A percentile compares a stretch with the other conserved stretches of the same genome.
Evolutionary conservation across 2,888 invertebrate species (phyloP).

Genomic region (Apotomis betuletana): DNA sequence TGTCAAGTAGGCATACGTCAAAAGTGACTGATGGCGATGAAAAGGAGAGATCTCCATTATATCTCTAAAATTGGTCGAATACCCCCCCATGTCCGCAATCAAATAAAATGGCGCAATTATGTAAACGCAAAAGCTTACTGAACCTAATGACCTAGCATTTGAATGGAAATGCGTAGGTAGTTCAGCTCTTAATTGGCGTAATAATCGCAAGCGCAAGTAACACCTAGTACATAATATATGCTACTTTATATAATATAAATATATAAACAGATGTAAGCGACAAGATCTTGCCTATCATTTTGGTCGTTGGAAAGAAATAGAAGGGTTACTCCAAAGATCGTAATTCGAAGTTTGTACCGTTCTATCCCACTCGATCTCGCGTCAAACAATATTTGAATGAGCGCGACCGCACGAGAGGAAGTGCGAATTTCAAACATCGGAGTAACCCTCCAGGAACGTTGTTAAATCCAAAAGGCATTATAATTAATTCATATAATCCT

Average conservation of each 20-base stretch:
- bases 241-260: neutral
- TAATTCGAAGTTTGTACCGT: too few species aligned
- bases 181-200: slow-evolving; percentile 19
- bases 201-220: slow-evolving; percentile 7
- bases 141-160: slow-evolving; percentile 22
- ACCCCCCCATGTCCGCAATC: too few species aligned
- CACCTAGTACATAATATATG: neutral
- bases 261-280: neutral
- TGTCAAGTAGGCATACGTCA: too few species aligned
- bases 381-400: too few species aligned
- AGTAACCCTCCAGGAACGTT: neutral
- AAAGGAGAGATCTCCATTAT: too few species aligned
- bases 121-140: slow-evolving; percentile 24
- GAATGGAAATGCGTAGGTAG: slow-evolving; percentile 37
- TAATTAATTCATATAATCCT: neutral
- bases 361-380: too few species aligned
- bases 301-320: slow-evolving; percentile 1
- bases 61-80: too few species aligned
- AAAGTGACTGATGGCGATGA: too few species aligned
- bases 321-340: neutral
- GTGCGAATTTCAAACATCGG: too few species aligned
- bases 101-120: slow-evolving; percentile 37
- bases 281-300: neutral
- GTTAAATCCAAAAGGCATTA: slow-evolving; percentile 13
- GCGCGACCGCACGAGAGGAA: too few species aligned